phyloP scores from a whole-genome alignment of 2,888 invertebrate species.

The Drosophila mayaguana region DNA sequence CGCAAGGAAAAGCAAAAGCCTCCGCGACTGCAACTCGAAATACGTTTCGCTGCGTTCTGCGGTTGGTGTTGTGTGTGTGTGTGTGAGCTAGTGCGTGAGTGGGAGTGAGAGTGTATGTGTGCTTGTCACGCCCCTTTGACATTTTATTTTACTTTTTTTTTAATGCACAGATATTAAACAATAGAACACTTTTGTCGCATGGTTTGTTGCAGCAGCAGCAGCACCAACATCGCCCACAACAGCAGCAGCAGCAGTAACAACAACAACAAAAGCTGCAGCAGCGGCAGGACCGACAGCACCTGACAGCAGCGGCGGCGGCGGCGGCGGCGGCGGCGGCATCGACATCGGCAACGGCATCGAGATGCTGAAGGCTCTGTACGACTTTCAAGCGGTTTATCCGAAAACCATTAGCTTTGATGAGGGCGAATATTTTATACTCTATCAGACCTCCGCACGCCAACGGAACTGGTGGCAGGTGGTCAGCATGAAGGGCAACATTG shows the following conservation, averaged over 20 bases:
- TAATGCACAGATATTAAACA: slow-evolving; percentile 16
- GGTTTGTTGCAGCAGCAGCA: slow-evolving; percentile 39
- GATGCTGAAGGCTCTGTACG: slow-evolving; percentile 93
- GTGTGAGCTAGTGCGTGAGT: slow-evolving; percentile 13
- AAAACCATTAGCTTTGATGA: slow-evolving; percentile 93
- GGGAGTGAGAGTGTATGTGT: slow-evolving; percentile 29
- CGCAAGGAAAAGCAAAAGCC: slow-evolving; percentile 26
- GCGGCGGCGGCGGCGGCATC: slow-evolving; percentile 14
- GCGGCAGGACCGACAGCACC: slow-evolving; percentile 6
- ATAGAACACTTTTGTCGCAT: slow-evolving; percentile 14
- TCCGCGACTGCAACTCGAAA: slow-evolving; percentile 25
- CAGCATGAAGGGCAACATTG: slow-evolving; percentile 92
- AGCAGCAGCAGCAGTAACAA: slow-evolving; percentile 20
- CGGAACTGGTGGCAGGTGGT: slow-evolving; percentile 95
- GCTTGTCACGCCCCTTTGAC: slow-evolving; percentile 63
- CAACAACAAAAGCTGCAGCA: slow-evolving; percentile 18
- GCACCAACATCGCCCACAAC: slow-evolving; percentile 52
- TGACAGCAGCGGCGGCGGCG: neutral
- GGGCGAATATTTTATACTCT: slow-evolving; percentile 92
- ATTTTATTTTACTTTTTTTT: slow-evolving; percentile 9
- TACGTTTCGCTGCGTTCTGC: slow-evolving; percentile 22
- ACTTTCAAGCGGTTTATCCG: slow-evolving; percentile 93
- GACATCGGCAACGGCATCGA: slow-evolving; percentile 86
- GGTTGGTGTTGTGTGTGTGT: slow-evolving; percentile 27
- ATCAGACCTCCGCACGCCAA: slow-evolving; percentile 92